Evolutionary conservation across 2,113 vertebrate species (phyloP).

Genomic region (Eurypyga helias): DNA sequence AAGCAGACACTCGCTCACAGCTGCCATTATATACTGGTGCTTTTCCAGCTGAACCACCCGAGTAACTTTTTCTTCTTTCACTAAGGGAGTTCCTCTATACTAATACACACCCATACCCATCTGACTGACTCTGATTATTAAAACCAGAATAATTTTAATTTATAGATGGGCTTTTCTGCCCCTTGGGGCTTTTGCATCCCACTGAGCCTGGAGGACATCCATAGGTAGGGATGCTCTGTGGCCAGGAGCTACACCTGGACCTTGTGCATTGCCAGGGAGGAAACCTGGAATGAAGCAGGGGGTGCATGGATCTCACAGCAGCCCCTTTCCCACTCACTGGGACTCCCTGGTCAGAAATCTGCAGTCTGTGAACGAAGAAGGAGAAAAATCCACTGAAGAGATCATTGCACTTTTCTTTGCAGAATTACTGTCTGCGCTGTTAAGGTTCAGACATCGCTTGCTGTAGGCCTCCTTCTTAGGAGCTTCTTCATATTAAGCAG

Average conservation of each 20-base stretch:
- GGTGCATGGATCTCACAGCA: not conserved
- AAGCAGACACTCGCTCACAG: not conserved
- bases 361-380: not conserved
- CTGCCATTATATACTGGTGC: not conserved
- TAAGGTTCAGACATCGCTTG: not conserved
- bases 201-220: not conserved
- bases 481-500: not conserved
- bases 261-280: not conserved
- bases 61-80: not conserved
- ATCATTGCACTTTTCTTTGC: not conserved
- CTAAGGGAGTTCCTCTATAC: not conserved
- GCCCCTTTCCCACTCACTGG: not conserved
- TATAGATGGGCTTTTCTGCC: not conserved
- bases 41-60: not conserved
- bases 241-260: not conserved
- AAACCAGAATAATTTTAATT: not conserved
- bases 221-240: not conserved
- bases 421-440: accelerated
- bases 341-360: not conserved
- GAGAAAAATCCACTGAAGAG: not conserved
- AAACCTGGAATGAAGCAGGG: not conserved
- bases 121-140: not conserved
- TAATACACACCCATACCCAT: not conserved
- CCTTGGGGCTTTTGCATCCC: not conserved
- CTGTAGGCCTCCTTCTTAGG: not conserved